phyloP scores from a whole-genome alignment of 2,888 invertebrate species.

The Cheilosia soror region DNA sequence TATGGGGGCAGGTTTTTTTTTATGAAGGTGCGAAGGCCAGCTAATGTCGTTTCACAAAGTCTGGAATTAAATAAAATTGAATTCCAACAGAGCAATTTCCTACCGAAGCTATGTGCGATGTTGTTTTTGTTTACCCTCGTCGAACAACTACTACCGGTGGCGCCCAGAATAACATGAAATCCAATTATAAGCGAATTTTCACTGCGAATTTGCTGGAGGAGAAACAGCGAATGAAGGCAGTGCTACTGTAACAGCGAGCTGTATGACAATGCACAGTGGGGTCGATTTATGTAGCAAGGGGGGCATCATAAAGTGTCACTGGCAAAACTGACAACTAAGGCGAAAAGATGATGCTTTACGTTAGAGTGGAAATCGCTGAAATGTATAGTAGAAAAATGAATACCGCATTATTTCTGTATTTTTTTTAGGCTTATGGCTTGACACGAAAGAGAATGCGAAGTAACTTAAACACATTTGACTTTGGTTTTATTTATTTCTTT shows the following conservation, averaged over 20 bases:
- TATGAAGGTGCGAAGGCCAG: constrained; percentile 50
- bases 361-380: too few species aligned
- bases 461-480: too few species aligned
- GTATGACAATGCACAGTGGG: constrained; percentile 19
- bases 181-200: constrained; percentile 75
- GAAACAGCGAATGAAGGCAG: constrained; percentile 35
- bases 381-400: too few species aligned
- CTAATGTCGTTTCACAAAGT: constrained; percentile 58
- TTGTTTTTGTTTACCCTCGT: constrained; percentile 40
- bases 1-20: background rate
- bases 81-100: constrained; percentile 73
- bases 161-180: constrained; percentile 66
- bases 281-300: background rate
- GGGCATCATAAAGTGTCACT: background rate
- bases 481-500: too few species aligned
- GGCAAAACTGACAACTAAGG: too few species aligned
- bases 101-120: constrained; percentile 8
- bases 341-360: too few species aligned
- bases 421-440: too few species aligned
- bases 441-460: too few species aligned
- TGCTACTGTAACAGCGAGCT: background rate
- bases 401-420: too few species aligned
- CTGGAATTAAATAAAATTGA: constrained; percentile 73
- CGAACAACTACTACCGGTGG: constrained; percentile 36
- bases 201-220: constrained; percentile 55